phyloP scores from a whole-genome alignment of 2,113 vertebrate genomes.

The Labeo rohita region DNA sequence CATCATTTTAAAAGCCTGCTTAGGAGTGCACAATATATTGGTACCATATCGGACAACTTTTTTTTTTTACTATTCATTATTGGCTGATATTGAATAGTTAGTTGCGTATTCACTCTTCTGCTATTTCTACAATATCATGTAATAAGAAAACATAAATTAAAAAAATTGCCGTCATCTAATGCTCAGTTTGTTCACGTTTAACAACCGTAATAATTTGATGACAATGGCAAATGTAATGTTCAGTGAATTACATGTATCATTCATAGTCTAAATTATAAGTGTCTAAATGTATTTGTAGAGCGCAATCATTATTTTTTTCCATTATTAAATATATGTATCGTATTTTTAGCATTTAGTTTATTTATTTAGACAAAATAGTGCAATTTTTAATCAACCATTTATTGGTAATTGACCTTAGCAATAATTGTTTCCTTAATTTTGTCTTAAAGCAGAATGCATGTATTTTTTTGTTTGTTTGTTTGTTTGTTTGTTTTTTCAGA shows the following conservation, averaged over 20 bases:
- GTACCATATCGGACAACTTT: not conserved
- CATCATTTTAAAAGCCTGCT: not conserved
- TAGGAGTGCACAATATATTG: not conserved
- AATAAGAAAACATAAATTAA: too few species aligned
- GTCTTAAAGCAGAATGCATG: not conserved
- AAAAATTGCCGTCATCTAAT: not conserved
- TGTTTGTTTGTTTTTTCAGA: too few species aligned
- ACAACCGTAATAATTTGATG: not conserved
- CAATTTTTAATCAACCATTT: not conserved
- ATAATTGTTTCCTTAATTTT: not conserved
- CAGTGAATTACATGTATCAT: not conserved
- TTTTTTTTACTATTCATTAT: not conserved
- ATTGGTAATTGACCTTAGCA: not conserved
- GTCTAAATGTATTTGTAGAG: not conserved
- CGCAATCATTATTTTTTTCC: not conserved
- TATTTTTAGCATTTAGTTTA: not conserved
- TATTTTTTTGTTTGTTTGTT: too few species aligned
- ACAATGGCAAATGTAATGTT: not conserved
- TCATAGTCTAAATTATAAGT: not conserved
- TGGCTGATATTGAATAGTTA: not conserved
- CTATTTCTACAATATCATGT: not conserved
- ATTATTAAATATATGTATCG: not conserved
- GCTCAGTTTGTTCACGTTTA: too few species aligned
- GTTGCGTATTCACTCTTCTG: not conserved
- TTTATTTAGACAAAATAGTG: not conserved